These are phyloP conservation scores for Ophion ellenae DNA, from an alignment of 2,888 invertebrate species.

Conservation along the genomic window DNA sequence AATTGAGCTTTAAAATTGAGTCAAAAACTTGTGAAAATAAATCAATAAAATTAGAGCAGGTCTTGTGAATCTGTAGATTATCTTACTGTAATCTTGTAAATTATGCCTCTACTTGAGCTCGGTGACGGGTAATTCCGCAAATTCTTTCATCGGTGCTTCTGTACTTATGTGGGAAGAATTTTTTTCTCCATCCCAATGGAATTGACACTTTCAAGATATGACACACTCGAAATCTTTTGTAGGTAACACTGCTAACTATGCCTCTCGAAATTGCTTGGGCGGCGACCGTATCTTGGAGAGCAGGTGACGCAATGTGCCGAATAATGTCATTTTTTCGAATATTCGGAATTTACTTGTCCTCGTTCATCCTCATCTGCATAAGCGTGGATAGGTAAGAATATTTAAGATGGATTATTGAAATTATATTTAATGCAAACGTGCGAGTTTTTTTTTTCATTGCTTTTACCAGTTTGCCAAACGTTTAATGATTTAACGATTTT, in stretches of 20 bases:
- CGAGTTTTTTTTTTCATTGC: neutral
- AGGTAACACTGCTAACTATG: conserved; percentile 96
- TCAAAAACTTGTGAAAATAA: no score
- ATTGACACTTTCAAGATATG: neutral
- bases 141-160: neutral
- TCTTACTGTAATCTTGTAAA: no score
- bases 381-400: conserved; percentile 91
- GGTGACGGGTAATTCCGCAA: no score
- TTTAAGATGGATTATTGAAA: conserved; percentile 10
- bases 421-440: neutral
- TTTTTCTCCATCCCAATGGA: neutral
- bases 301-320: conserved; percentile 93
- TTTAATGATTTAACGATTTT: conserved; percentile 8
- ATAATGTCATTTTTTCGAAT: conserved; percentile 94
- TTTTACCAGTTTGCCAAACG: neutral
- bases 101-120: no score
- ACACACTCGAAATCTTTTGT: conserved; percentile 71
- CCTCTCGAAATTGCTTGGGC: conserved; percentile 96
- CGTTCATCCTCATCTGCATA: conserved; percentile 95
- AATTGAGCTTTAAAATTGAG: no score
- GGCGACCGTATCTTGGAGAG: conserved; percentile 93
- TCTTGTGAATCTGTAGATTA: no score
- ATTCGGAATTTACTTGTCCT: conserved; percentile 94
- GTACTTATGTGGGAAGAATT: neutral
- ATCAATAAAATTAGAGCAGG: no score